These are phyloP conservation scores for Otus sunia DNA, from an alignment of 2,113 vertebrate genomes.

Conservation along the genomic window DNA sequence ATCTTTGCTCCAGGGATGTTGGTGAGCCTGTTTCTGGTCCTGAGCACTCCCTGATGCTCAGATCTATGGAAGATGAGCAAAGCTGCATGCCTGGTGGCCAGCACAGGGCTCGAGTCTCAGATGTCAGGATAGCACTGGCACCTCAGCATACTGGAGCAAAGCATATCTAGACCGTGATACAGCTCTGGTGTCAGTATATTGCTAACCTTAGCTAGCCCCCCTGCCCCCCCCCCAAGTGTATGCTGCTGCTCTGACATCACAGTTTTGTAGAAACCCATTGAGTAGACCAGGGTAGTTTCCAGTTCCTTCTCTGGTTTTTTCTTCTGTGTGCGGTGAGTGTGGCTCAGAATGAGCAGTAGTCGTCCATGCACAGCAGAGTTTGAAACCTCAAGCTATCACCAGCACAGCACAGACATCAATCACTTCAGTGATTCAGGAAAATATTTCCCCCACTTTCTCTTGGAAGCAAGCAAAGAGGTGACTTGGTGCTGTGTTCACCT, in stretches of 20 bases:
- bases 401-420: neutral
- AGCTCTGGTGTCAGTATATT: neutral
- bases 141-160: neutral
- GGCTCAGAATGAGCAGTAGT: neutral
- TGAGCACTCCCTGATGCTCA: neutral
- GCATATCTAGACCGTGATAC: neutral
- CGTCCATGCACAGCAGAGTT: neutral
- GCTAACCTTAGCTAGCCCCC: neutral
- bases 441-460: neutral
- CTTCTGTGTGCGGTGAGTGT: neutral
- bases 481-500: neutral
- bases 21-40: neutral
- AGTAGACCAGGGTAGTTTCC: neutral
- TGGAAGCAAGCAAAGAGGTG: neutral
- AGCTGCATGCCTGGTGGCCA: neutral
- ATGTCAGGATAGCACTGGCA: neutral
- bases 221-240: rapidly evolving
- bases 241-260: neutral
- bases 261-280: neutral
- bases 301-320: neutral
- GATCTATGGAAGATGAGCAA: neutral
- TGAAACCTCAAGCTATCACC: neutral
- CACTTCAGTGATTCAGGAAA: neutral
- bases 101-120: neutral
- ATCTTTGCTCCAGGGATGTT: neutral